Conservation (phyloP, 2,113 vertebrate genomes). For the Mastomys coucha region DNA sequence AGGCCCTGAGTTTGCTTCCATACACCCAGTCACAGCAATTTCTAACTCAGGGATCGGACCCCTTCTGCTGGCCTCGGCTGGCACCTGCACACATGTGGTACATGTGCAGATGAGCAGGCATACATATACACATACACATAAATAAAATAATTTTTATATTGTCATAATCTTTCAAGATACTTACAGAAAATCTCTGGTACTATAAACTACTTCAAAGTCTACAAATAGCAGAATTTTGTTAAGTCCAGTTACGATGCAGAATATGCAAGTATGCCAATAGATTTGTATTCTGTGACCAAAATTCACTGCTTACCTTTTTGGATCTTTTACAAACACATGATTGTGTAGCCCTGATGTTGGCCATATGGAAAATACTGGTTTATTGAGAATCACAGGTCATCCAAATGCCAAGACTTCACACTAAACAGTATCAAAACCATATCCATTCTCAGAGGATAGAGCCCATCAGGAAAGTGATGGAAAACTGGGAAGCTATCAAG, state of each 20-base stretch:
- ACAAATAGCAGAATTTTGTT: background rate
- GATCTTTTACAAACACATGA: constrained; percentile 29
- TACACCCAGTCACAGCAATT: background rate
- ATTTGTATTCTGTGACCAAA: background rate
- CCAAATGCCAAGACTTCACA: background rate
- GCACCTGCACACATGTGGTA: background rate
- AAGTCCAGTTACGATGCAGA: constrained; percentile 15
- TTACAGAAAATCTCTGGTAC: constrained; percentile 47
- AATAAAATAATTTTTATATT: background rate
- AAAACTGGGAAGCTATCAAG: background rate
- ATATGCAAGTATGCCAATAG: background rate
- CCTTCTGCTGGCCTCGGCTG: background rate
- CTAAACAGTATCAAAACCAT: constrained; percentile 26
- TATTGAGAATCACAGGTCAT: background rate
- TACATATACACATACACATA: background rate
- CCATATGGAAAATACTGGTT: constrained; percentile 33
- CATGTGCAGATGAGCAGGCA: background rate
- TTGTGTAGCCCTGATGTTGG: background rate
- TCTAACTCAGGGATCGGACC: no score
- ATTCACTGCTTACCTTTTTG: constrained; percentile 1
- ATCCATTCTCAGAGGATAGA: background rate
- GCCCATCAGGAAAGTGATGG: constrained; percentile 27
- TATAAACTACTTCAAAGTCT: constrained; percentile 5
- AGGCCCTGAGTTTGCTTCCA: background rate
- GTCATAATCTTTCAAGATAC: constrained; percentile 40